These are phyloP conservation scores for Metridium senile DNA, from an alignment of 92 coral and sea anemone species.

Conservation along the genomic window DNA sequence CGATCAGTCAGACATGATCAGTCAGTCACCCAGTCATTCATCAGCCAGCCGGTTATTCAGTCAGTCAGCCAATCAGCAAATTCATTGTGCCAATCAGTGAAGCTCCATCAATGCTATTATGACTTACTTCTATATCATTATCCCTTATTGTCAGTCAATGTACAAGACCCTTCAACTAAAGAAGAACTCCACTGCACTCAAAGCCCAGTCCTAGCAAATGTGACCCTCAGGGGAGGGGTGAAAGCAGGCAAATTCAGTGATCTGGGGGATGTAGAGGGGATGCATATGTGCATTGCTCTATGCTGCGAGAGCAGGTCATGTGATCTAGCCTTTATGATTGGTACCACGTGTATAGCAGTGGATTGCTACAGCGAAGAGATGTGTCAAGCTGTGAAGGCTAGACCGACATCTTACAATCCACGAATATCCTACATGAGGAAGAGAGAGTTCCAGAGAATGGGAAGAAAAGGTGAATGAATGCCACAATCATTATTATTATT, in stretches of 20 bases:
- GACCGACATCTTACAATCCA: slow-evolving; percentile 84
- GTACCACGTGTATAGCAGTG: slow-evolving; percentile 89
- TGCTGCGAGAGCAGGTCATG: slow-evolving; percentile 91
- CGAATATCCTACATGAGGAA: slow-evolving; percentile 87
- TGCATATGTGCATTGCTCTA: slow-evolving; percentile 98
- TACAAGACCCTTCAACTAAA: slow-evolving; percentile 70
- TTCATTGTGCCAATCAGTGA: too few species aligned
- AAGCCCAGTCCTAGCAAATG: slow-evolving; percentile 89
- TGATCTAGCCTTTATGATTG: slow-evolving; percentile 98
- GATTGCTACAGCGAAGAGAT: slow-evolving; percentile 92
- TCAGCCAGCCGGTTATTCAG: too few species aligned
- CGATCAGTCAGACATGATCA: too few species aligned
- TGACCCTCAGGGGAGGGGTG: slow-evolving; percentile 93
- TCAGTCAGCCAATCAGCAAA: too few species aligned
- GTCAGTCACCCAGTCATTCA: too few species aligned
- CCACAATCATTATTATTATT: too few species aligned
- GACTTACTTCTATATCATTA: slow-evolving; percentile 43
- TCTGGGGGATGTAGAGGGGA: slow-evolving; percentile 92
- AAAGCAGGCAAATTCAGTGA: slow-evolving; percentile 94
- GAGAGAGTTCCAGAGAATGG: slow-evolving; percentile 68
- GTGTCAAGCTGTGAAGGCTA: slow-evolving; percentile 88
- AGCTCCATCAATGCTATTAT: background rate
- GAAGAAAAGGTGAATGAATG: slow-evolving; percentile 33
- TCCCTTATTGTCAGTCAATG: slow-evolving; percentile 53
- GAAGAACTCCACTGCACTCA: slow-evolving; percentile 96